phyloP scores from a whole-genome alignment of 2,113 vertebrate species.

The Tachysurus vachellii region DNA sequence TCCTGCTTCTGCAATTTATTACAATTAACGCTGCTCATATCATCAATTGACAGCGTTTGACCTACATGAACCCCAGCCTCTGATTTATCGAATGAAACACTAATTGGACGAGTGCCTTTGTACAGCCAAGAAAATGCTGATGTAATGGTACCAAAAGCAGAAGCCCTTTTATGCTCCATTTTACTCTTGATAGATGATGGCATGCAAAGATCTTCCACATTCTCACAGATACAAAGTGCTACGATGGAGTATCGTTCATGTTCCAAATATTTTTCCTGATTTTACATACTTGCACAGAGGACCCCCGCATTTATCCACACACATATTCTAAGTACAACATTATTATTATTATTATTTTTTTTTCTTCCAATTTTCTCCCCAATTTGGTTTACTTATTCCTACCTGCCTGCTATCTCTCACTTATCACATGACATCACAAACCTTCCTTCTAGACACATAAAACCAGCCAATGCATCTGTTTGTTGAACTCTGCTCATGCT shows the following conservation, averaged over 20 bases:
- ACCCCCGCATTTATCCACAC: background rate
- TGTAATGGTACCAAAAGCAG: slow-evolving; percentile 8
- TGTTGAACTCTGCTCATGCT: background rate
- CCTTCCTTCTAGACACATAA: background rate
- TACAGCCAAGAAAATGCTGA: slow-evolving; percentile 33
- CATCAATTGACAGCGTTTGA: slow-evolving; percentile 48
- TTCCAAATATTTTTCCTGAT: background rate
- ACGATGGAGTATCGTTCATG: background rate
- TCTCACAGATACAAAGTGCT: background rate
- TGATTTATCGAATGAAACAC: slow-evolving; percentile 52
- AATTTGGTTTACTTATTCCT: background rate
- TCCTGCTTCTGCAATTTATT: background rate
- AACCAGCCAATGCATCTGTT: background rate
- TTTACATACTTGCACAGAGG: background rate
- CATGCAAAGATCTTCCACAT: slow-evolving; percentile 5
- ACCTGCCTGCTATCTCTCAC: background rate
- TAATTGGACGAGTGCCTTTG: slow-evolving; percentile 51
- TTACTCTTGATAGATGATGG: background rate
- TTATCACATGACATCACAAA: background rate
- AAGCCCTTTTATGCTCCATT: background rate
- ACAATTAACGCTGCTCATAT: slow-evolving; percentile 32
- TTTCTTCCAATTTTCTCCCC: background rate
- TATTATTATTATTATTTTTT: background rate
- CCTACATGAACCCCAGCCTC: slow-evolving; percentile 27
- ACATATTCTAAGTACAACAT: background rate